phyloP scores from a whole-genome alignment of 2,888 invertebrate species.

The Actias luna region DNA sequence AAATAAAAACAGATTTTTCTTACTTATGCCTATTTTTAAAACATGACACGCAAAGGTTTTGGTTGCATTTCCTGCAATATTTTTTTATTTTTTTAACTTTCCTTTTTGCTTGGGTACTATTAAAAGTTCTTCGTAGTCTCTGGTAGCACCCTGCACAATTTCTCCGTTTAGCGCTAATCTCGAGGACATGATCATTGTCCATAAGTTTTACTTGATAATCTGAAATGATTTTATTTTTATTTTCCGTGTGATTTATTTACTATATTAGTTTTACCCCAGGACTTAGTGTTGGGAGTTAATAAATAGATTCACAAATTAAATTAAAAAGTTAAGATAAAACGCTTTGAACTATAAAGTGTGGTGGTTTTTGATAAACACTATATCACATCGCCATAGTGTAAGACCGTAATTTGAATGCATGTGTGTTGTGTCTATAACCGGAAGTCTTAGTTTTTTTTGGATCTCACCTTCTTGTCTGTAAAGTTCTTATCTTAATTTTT shows the following conservation, averaged over 20 bases:
- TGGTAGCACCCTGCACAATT: too few relatives aligned
- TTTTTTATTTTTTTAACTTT: too few relatives aligned
- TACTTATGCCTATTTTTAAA: too few relatives aligned
- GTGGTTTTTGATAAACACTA: background rate
- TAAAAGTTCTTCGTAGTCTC: too few relatives aligned
- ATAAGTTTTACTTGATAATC: background rate
- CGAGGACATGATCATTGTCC: background rate
- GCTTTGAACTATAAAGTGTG: background rate
- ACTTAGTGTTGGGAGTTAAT: background rate
- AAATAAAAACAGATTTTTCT: too few relatives aligned
- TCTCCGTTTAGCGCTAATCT: background rate
- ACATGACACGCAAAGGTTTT: too few relatives aligned
- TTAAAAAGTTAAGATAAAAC: background rate
- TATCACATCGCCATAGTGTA: background rate
- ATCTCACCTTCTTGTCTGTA: background rate
- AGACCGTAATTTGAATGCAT: background rate
- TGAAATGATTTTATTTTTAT: background rate
- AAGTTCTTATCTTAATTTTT: background rate
- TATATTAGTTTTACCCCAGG: background rate
- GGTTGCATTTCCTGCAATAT: too few relatives aligned
- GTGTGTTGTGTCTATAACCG: background rate
- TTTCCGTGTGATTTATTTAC: background rate
- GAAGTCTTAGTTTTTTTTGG: background rate
- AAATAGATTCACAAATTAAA: background rate
- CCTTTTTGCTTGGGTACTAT: too few relatives aligned